These are phyloP conservation scores for Chunga burmeisteri DNA, from an alignment of 2,113 vertebrate genomes.

Conservation along the genomic window DNA sequence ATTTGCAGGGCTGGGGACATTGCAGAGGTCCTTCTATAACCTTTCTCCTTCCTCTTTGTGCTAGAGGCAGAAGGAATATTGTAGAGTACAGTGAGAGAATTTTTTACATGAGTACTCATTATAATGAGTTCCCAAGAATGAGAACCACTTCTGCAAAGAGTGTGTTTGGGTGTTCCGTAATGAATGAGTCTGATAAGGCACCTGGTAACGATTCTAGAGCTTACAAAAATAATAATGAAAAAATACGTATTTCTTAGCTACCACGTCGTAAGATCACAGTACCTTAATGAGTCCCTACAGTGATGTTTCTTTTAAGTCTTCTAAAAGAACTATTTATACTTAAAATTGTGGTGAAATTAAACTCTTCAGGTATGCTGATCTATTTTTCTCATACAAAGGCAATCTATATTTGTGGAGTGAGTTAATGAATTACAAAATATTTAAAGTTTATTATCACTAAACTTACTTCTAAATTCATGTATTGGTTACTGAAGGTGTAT, in stretches of 20 bases:
- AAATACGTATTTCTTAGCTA: not conserved
- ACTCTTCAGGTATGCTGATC: not conserved
- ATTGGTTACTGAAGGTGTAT: fast-evolving
- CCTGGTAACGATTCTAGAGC: not conserved
- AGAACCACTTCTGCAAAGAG: not conserved
- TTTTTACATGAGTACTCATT: not conserved
- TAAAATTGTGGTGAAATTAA: not conserved
- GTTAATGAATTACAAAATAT: not conserved
- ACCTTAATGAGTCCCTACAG: not conserved
- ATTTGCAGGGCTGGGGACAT: not conserved
- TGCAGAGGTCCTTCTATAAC: not conserved
- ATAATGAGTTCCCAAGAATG: not conserved
- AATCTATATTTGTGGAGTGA: not conserved
- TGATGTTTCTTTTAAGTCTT: not conserved
- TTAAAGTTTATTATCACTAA: not conserved
- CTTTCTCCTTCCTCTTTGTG: not conserved
- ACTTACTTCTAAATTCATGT: not conserved
- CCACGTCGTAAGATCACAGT: not conserved
- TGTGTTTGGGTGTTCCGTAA: not conserved
- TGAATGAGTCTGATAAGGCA: not conserved
- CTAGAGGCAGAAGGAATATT: not conserved
- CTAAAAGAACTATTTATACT: not conserved
- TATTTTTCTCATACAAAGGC: not conserved
- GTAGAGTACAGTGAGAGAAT: not conserved
- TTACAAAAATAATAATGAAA: not conserved